Percentiles rank a stretch among this genome's conserved stretches.
phyloP scores from a whole-genome alignment of 2,113 vertebrate genomes.

The Athene cunicularia region DNA sequence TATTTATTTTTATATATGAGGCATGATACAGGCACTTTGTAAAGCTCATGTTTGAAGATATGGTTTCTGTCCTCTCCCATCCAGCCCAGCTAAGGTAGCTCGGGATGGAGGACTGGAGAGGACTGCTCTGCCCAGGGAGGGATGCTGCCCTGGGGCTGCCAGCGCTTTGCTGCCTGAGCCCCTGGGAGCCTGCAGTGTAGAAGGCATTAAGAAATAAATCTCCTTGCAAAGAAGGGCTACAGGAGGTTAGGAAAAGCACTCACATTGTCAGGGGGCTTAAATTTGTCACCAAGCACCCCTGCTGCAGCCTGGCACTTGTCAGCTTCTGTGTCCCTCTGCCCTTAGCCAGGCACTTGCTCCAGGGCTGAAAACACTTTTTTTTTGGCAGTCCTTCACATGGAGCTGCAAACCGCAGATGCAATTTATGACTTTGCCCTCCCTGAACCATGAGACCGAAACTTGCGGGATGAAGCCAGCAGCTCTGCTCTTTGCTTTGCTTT shows the following conservation, averaged over 20 bases:
- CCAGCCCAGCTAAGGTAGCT: not conserved
- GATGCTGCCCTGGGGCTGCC: rapidly evolving
- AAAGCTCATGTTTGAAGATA: rapidly evolving
- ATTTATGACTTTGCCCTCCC: not conserved
- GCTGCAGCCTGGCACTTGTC: not conserved
- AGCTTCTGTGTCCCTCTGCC: not conserved
- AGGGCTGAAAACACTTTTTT: not conserved
- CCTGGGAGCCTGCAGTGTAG: not conserved
- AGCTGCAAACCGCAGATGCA: not conserved
- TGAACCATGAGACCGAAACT: rapidly evolving
- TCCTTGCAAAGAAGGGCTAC: not conserved
- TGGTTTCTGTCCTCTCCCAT: too few species aligned
- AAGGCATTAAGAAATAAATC: too few species aligned
- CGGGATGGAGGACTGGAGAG: not conserved
- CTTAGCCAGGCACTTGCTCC: not conserved
- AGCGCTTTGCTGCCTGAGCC: not conserved
- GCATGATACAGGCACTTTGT: rapidly evolving
- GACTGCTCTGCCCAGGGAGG: not conserved
- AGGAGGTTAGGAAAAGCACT: not conserved
- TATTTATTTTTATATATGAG: not conserved
- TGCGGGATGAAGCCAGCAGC: not conserved
- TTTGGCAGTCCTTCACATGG: not conserved
- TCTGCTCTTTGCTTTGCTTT: not conserved
- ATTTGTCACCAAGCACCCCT: not conserved
- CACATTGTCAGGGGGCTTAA: rapidly evolving